These are phyloP conservation scores for Bovichtus diacanthus DNA, from an alignment of 2,797 vertebrate genomes.

Conservation along the genomic window DNA sequence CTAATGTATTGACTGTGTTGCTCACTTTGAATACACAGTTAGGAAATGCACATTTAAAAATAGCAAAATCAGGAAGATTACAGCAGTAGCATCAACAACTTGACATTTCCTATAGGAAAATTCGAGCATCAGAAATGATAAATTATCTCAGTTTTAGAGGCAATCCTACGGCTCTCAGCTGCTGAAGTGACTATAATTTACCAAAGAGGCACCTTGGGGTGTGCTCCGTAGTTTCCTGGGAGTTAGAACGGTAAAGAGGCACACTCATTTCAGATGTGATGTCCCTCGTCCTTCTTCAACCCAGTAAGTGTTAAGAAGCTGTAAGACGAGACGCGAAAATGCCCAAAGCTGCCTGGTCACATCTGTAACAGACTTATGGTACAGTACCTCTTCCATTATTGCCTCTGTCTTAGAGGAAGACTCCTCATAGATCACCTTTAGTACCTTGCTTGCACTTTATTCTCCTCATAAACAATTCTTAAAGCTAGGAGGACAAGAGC, in stretches of 20 bases:
- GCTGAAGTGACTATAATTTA: conserved; percentile 33
- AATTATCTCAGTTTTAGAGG: not conserved
- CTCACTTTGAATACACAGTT: not conserved
- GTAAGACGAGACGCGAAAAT: conserved; percentile 40
- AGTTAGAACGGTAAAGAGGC: conserved; percentile 21
- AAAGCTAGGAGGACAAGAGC: conserved; percentile 33
- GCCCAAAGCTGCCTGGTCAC: conserved; percentile 31
- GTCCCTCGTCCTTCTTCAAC: conserved; percentile 16
- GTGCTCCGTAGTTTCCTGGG: conserved; percentile 13
- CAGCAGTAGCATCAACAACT: conserved; percentile 29
- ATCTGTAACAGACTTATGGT: conserved; percentile 36
- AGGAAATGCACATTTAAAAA: not conserved
- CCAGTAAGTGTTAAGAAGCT: conserved; percentile 27
- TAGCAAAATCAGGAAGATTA: not conserved
- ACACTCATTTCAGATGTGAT: conserved; percentile 22
- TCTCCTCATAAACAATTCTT: conserved; percentile 46
- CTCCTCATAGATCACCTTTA: conserved; percentile 55
- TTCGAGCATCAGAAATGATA: not conserved
- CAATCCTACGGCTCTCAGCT: not conserved
- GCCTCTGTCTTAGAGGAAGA: conserved; percentile 22
- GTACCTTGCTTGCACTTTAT: conserved; percentile 36
- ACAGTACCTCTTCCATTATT: conserved; percentile 31
- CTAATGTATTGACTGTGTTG: not conserved
- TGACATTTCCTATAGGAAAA: conserved; percentile 39
- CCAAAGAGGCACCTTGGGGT: conserved; percentile 15